Evolutionary conservation across 1,140 invertebrate genomes (phyloP).

Genomic region (Holcopasites calliopsidis): DNA sequence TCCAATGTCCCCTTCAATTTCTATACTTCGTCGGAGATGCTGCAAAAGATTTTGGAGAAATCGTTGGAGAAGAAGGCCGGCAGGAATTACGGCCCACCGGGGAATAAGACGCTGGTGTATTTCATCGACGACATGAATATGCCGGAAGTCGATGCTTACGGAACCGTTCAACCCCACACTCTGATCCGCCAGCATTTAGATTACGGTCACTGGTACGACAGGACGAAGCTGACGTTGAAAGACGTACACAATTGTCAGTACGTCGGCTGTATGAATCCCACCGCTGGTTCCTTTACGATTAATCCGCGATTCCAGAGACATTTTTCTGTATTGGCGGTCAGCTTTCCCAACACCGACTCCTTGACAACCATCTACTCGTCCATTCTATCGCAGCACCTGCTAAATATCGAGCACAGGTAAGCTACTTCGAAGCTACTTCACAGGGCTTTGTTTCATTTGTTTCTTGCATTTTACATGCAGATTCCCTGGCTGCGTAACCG

Average conservation of each 20-base stretch:
- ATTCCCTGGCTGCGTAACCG: slow-evolving; percentile 77
- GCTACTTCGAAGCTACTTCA: not conserved
- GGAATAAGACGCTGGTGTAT: slow-evolving; percentile 96
- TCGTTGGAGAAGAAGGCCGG: slow-evolving; percentile 98
- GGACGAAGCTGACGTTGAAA: slow-evolving; percentile 93
- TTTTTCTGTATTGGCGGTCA: slow-evolving; percentile 96
- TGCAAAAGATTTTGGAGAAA: slow-evolving; percentile 96
- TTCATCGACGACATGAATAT: slow-evolving; percentile 99
- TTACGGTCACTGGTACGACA: slow-evolving; percentile 97
- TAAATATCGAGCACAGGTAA: slow-evolving; percentile 88
- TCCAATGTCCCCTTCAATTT: slow-evolving; percentile 98
- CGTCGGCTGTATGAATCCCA: slow-evolving; percentile 98
- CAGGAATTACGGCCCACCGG: slow-evolving; percentile 96
- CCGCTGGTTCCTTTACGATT: slow-evolving; percentile 97
- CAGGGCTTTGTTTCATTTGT: not conserved
- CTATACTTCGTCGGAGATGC: slow-evolving; percentile 97
- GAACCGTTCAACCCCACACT: slow-evolving; percentile 97
- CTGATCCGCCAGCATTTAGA: slow-evolving; percentile 97
- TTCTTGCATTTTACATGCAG: slow-evolving; percentile 63
- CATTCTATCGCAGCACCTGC: slow-evolving; percentile 92
- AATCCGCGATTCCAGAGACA: slow-evolving; percentile 96
- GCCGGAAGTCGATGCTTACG: slow-evolving; percentile 97
- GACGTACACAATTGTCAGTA: slow-evolving; percentile 99
- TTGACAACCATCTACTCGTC: slow-evolving; percentile 93
- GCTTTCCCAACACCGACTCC: slow-evolving; percentile 92